Evolutionary conservation across 1,140 invertebrate species (phyloP).

Genomic region (Pseudachorutes palmiensis): DNA sequence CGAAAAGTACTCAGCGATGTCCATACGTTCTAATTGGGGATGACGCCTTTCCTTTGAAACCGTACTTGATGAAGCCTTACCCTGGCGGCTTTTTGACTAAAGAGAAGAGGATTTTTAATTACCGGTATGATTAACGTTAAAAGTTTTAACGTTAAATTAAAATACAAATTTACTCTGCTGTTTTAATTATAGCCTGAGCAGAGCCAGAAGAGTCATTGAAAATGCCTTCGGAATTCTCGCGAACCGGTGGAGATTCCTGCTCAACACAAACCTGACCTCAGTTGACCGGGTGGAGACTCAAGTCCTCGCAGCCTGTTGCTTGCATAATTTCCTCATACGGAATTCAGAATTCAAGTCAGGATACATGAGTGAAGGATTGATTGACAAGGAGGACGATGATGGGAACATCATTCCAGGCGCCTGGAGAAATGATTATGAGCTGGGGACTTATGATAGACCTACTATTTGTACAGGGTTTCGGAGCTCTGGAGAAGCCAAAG

Average conservation of each 20-base stretch:
- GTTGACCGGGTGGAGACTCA: constrained; percentile 1
- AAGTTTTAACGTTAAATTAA: constrained; percentile 9
- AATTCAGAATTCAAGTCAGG: background rate
- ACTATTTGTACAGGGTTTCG: background rate
- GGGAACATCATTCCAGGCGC: constrained; percentile 3
- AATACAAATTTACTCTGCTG: constrained; percentile 40
- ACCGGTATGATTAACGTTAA: constrained; percentile 1
- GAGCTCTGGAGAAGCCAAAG: background rate
- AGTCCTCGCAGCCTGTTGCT: background rate
- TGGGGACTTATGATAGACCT: background rate
- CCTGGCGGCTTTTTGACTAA: constrained; percentile 34
- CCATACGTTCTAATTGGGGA: constrained; percentile 36
- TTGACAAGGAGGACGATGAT: constrained; percentile 2
- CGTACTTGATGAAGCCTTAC: constrained; percentile 42
- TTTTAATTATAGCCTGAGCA: constrained; percentile 32
- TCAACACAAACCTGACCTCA: constrained; percentile 15
- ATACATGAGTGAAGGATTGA: constrained; percentile 12
- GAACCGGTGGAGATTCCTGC: constrained; percentile 39
- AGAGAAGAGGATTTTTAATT: constrained; percentile 22
- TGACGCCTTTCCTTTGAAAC: constrained; percentile 37
- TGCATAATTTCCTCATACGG: constrained; percentile 17
- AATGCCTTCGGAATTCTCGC: constrained; percentile 49
- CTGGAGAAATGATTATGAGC: constrained; percentile 8
- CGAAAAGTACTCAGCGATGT: constrained; percentile 25
- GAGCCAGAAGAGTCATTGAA: constrained; percentile 45